These are phyloP conservation scores for Varecia variegata DNA, from an alignment of 2,797 vertebrate genomes.

Conservation along the genomic window DNA sequence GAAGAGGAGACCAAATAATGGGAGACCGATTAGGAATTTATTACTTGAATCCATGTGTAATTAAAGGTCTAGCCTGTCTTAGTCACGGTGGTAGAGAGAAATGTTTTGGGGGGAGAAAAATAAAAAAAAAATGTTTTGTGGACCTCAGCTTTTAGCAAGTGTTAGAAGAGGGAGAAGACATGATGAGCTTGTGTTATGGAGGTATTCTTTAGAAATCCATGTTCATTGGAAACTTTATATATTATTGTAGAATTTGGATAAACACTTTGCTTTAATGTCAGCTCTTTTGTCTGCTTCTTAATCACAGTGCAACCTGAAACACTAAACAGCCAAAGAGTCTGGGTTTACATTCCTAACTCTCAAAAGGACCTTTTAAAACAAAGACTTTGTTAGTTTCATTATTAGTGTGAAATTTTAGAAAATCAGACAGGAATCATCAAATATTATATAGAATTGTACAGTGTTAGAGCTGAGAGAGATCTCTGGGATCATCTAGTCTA, in stretches of 20 bases:
- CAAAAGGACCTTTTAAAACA: background rate
- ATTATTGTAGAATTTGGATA: background rate
- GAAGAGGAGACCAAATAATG: background rate
- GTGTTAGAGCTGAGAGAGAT: background rate
- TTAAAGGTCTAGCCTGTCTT: background rate
- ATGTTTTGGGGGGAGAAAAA: background rate
- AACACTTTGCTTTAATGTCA: background rate
- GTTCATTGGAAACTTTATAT: background rate
- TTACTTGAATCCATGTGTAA: background rate
- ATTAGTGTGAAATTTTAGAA: conserved; percentile 22
- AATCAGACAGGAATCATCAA: background rate
- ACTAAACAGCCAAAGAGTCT: background rate
- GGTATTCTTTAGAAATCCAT: background rate
- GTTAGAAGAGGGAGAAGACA: background rate
- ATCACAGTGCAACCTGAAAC: background rate
- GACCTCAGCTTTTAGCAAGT: background rate
- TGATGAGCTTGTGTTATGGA: background rate
- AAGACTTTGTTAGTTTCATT: background rate
- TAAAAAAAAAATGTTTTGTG: background rate
- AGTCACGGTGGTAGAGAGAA: background rate
- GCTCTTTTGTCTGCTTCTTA: background rate
- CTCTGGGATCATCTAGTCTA: background rate
- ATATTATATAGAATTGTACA: background rate
- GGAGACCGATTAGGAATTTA: background rate
- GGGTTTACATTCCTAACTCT: background rate